Conservation (phyloP, 2,113 vertebrate species). For the Periophthalmodon schlosseri region DNA sequence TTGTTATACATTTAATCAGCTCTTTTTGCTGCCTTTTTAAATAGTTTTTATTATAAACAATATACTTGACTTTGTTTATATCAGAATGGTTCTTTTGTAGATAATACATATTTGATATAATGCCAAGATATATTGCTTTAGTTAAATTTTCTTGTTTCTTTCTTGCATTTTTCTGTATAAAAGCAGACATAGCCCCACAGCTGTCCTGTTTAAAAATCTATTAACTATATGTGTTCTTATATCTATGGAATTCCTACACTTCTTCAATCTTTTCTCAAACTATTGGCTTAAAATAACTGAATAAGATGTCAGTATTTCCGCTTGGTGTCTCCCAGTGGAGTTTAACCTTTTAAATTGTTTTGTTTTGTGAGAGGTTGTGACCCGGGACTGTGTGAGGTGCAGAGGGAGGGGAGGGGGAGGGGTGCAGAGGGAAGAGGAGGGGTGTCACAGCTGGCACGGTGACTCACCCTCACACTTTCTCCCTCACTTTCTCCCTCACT, state of each 20-base stretch:
- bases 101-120: too few species aligned
- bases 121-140: background rate
- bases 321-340: constrained; percentile 36
- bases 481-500: background rate
- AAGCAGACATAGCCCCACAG: background rate
- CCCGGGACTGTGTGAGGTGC: constrained; percentile 26
- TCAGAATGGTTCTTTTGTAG: too few species aligned
- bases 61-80: too few species aligned
- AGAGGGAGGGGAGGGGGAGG: constrained; percentile 32
- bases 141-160: too few species aligned
- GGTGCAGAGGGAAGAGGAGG: constrained; percentile 26
- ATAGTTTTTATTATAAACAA: too few species aligned
- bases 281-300: constrained; percentile 35
- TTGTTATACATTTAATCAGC: too few species aligned
- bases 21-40: too few species aligned
- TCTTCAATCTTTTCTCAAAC: background rate
- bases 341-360: constrained; percentile 52
- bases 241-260: background rate
- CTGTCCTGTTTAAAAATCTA: background rate
- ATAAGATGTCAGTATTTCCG: constrained; percentile 26
- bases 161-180: too few species aligned
- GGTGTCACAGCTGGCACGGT: constrained; percentile 45
- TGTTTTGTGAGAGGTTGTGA: constrained; percentile 45
- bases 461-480: constrained; percentile 48
- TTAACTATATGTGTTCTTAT: background rate